Conservation (phyloP, 2,113 vertebrate species). For the Nyctibius bracteatus region DNA sequence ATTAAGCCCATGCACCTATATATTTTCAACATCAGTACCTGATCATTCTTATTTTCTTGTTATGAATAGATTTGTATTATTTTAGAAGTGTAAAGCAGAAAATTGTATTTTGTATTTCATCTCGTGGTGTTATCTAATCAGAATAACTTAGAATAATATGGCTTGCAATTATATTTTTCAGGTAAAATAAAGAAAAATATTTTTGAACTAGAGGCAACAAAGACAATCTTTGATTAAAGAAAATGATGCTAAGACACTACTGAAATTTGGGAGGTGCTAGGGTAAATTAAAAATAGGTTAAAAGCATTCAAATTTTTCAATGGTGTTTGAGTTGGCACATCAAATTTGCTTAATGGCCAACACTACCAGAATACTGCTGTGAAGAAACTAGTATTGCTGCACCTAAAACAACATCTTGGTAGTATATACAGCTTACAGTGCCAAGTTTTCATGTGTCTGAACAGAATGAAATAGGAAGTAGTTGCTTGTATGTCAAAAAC, state of each 20-base stretch:
- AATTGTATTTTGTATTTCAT: slow-evolving; percentile 2
- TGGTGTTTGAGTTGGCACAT: neutral
- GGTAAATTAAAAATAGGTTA: slow-evolving; percentile 40
- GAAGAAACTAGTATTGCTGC: neutral
- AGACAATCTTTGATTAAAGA: slow-evolving; percentile 31
- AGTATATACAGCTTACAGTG: neutral
- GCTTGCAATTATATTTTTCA: slow-evolving; percentile 28
- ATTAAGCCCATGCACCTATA: neutral
- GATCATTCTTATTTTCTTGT: neutral
- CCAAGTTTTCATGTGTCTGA: neutral
- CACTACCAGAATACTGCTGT: neutral
- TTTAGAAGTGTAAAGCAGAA: neutral
- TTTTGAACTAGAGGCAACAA: slow-evolving; percentile 29
- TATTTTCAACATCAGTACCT: neutral
- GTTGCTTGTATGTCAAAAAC: neutral
- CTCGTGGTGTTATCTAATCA: slow-evolving; percentile 26
- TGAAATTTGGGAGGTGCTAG: neutral
- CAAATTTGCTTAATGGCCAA: neutral
- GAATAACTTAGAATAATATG: slow-evolving; percentile 10
- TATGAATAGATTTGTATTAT: neutral
- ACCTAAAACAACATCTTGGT: neutral
- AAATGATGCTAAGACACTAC: neutral
- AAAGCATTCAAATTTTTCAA: neutral
- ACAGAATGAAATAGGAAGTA: neutral
- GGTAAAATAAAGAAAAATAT: slow-evolving; percentile 26